Base-by-base conservation (phyloP, 2,888 invertebrate species). In the Cryptus viduatorius region DNA sequence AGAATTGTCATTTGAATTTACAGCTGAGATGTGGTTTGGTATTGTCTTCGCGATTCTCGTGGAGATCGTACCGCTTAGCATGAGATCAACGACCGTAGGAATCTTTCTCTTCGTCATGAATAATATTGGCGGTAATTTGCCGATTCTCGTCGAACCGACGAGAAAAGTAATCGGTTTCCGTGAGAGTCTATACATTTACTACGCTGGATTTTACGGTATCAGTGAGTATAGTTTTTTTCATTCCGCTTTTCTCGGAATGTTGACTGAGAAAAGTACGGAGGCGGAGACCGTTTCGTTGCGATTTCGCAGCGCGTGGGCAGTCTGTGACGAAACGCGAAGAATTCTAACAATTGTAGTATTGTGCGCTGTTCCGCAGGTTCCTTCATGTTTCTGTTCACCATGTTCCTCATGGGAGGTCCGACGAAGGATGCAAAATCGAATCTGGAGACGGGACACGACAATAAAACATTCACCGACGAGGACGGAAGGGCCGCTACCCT, bases 21-120 rank as follows among this genome's bases (percentile, higher is more conserved):
- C 94, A 97, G 98, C 98, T 90, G 98, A 98, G 94, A 98, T 98
- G 98, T 98, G 98, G 98, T 98, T 98, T 94, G 98, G 98, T 69
- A 98, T 98, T 86, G 96, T 98, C 3, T 98, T 98, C 93, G 98
- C 98, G 3, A 97, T 98, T 91, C 95, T 98, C 2, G 98, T 98
- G 1, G 98, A 98, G 94, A 97, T 98, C 85, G 98, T 98, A 1
- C 98, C 98, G 0, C 91, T 97, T 67, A 95, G 96, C 5, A 96
- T 98, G 14, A 95, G 98, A 67, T 98, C 98, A 4, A 97, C 98
- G 53, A 97, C 97, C 0, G 96, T 98, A 14, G 98, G 98, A 0
- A 95, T 98, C 46, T 98, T 98, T 92, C 95, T 98, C 53, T 98
- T 98, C 94, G 97, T 98, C 1, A 98, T 98, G 97, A 98, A 98